phyloP scores from a whole-genome alignment of 2,113 vertebrate species.

The Ctenomys sociabilis region DNA sequence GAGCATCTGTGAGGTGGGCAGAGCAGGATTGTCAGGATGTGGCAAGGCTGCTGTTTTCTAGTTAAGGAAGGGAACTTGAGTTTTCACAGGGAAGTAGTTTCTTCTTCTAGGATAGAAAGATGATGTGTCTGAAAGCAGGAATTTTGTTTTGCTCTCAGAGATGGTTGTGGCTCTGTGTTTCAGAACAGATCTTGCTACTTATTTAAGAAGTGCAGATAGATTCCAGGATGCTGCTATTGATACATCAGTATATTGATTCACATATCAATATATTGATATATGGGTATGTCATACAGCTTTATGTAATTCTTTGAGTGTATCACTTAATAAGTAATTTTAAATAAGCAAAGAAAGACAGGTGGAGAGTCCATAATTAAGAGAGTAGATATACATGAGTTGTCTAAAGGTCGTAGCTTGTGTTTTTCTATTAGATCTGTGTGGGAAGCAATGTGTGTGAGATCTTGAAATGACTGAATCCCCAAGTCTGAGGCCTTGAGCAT shows the following conservation, averaged over 20 bases:
- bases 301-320: neutral
- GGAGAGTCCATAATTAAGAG: neutral
- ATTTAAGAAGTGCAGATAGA: neutral
- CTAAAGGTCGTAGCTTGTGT: neutral
- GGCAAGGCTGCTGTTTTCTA: neutral
- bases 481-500: neutral
- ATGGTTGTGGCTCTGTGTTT: neutral
- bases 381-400: neutral
- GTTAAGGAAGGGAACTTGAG: neutral
- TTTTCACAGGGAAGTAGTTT: constrained; percentile 1
- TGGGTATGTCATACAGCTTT: neutral
- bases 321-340: neutral
- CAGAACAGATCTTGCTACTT: neutral
- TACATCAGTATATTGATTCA: neutral
- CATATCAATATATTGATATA: neutral
- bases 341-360: neutral
- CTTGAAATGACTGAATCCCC: neutral
- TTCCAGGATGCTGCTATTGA: neutral
- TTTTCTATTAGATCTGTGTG: neutral
- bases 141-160: neutral
- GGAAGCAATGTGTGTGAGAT: neutral
- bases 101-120: neutral
- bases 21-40: neutral
- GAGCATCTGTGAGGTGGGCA: neutral
- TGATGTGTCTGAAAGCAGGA: neutral